These are phyloP conservation scores for Mus caroli DNA, from an alignment of 2,797 vertebrate genomes.

Conservation along the genomic window DNA sequence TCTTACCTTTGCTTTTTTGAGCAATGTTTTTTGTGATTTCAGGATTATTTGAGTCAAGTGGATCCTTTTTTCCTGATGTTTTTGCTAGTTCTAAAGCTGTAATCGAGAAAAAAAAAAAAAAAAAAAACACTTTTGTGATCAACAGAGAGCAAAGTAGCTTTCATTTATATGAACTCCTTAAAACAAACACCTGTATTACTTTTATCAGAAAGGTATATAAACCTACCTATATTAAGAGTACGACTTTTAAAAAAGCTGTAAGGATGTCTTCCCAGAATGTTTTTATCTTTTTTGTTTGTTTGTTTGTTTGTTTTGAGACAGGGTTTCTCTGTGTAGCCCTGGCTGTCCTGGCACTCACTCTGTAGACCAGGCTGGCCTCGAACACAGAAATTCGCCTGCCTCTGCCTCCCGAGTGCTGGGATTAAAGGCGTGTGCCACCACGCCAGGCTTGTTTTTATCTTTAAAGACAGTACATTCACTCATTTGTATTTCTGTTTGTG, in stretches of 20 bases:
- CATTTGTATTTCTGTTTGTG: neutral
- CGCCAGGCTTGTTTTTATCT: neutral
- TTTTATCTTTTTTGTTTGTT: no score
- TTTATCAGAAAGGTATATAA: slow-evolving; percentile 35
- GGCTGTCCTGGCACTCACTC: no score
- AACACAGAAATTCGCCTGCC: no score
- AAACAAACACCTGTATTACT: neutral
- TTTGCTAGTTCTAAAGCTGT: slow-evolving; percentile 94
- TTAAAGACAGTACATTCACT: neutral
- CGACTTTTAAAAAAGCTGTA: neutral
- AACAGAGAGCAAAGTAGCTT: neutral
- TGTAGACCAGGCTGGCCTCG: no score
- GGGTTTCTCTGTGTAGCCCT: no score
- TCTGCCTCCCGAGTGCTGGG: no score
- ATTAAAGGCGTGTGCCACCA: no score
- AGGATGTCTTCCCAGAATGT: neutral
- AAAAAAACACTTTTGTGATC: neutral
- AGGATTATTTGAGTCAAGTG: slow-evolving; percentile 79
- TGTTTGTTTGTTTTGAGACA: no score
- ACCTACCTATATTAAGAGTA: neutral
- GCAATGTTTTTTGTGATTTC: slow-evolving; percentile 88
- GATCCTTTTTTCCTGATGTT: slow-evolving; percentile 91
- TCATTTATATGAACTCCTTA: slow-evolving; percentile 18
- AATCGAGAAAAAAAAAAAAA: slow-evolving; percentile 37
- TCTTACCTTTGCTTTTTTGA: slow-evolving; percentile 91